Evolutionary conservation across 2,797 vertebrate species (phyloP).

Genomic region (Spinibarbus caldwelli): DNA sequence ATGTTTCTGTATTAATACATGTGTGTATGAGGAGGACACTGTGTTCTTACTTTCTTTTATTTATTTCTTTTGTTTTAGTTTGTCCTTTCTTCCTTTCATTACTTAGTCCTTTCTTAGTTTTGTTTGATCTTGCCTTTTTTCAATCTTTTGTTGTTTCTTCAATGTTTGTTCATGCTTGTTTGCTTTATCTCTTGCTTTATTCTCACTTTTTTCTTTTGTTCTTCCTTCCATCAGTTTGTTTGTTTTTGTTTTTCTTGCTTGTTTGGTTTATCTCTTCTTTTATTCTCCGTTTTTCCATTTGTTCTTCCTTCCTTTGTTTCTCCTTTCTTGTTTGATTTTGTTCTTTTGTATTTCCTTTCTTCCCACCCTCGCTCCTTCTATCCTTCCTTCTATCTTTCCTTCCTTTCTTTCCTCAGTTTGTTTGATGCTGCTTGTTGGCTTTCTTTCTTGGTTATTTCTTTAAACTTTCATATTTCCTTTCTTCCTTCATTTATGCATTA

Average conservation of each 20-base stretch:
- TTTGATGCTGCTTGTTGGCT: not conserved
- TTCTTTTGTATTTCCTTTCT: not conserved
- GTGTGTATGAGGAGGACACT: slow-evolving; percentile 35
- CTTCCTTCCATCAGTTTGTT: not conserved
- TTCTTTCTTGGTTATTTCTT: not conserved
- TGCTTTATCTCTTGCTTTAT: not conserved
- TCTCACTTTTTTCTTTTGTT: not conserved
- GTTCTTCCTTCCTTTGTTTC: not conserved
- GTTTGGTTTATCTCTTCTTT: not conserved
- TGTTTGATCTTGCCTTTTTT: not conserved
- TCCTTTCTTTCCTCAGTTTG: not conserved
- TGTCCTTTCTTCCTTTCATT: not conserved
- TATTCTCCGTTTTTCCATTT: not conserved
- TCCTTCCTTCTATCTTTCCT: not conserved
- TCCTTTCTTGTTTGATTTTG: not conserved
- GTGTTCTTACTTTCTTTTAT: not conserved
- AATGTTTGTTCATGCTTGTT: not conserved
- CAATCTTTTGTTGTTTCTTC: not conserved
- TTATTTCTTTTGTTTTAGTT: not conserved
- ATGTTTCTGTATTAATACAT: slow-evolving; percentile 61
- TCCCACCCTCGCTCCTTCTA: not conserved
- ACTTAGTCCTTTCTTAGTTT: not conserved
- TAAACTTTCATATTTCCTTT: not conserved
- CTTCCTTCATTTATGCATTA: not conserved
- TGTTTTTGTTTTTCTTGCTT: not conserved